phyloP scores from a whole-genome alignment of 2,888 invertebrate species.

The Bellardia pandia region DNA sequence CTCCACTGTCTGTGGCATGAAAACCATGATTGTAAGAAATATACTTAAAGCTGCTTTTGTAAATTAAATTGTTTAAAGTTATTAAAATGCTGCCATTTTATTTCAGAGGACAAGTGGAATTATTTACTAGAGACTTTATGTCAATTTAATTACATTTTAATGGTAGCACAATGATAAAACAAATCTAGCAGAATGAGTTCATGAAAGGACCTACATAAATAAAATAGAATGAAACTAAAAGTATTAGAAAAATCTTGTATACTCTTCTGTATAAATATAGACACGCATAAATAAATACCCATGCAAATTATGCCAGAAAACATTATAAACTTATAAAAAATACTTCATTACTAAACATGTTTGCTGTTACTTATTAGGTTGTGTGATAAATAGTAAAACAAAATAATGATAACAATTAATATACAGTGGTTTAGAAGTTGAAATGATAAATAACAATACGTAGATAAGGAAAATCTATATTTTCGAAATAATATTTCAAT shows the following conservation, averaged over 20 bases:
- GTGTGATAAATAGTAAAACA: too few relatives aligned
- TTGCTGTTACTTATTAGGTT: too few relatives aligned
- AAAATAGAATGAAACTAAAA: background rate
- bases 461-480: too few relatives aligned
- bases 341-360: too few relatives aligned
- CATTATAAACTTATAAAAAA: too few relatives aligned
- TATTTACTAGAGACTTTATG: constrained; percentile 64
- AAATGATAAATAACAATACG: too few relatives aligned
- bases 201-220: background rate
- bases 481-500: too few relatives aligned
- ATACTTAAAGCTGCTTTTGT: constrained; percentile 70
- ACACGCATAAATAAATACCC: background rate
- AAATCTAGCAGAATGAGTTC: background rate
- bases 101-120: constrained; percentile 67
- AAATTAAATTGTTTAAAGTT: constrained; percentile 75
- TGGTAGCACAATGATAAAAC: background rate
- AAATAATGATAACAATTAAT: too few relatives aligned
- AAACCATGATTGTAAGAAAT: constrained; percentile 34
- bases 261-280: background rate
- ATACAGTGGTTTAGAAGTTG: too few relatives aligned
- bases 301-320: background rate
- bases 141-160: constrained; percentile 46
- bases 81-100: constrained; percentile 72
- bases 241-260: background rate
- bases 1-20: background rate